Evolutionary conservation across 2,113 vertebrate species (phyloP), one percentile per base, ranked within the genome.

Genomic region (Grammomys dolichurus): DNA sequence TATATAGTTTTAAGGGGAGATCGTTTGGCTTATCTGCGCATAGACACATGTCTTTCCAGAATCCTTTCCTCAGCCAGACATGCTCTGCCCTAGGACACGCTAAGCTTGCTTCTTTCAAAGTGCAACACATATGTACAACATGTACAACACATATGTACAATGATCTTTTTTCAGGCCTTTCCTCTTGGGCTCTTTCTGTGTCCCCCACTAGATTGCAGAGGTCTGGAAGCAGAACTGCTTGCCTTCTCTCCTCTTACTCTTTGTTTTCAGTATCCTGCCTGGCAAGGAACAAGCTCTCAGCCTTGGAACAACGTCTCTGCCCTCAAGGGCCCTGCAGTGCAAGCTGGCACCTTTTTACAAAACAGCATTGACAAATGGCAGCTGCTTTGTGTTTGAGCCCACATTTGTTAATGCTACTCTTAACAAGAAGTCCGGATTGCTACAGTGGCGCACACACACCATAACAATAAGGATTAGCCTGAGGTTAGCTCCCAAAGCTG

Each of bases 291-390:
- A 94, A 36, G n/a, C 65, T 73, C 72, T 86, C 76, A 80, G 95
- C 58, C 31, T 88, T 43, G 84, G 94, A 91, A 90, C 65, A 81
- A n/a, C 1, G 2, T 86, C 80, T 95, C 43, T 95, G 88, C 87
- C 93, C 92, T 88, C 82, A 11, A 60, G 85, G 80, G 95, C n/a
- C 70, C 72, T 0, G 0, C 7, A 7, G 85, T 31, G 17, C 72
- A 95, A 94, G 77, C 89, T 89, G 94, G 89, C 69, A 95, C 46
- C 56, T 91, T 70, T 87, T 91, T 69, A 82, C 78, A 73, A 92
- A 94, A 33, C 88, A 91, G 17, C 82, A 9, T 51, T 93, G 93
- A 96, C 96, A 96, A 96, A 97, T 72, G n/a, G 63, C 89, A 95
- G 28, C 0, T 12, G 63, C 86, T 97, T 96, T 97, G 86, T 87